A percentile compares a stretch with the other conserved stretches of the same genome.
phyloP scores from a whole-genome alignment of 2,797 vertebrate species.

The Spizella passerina region DNA sequence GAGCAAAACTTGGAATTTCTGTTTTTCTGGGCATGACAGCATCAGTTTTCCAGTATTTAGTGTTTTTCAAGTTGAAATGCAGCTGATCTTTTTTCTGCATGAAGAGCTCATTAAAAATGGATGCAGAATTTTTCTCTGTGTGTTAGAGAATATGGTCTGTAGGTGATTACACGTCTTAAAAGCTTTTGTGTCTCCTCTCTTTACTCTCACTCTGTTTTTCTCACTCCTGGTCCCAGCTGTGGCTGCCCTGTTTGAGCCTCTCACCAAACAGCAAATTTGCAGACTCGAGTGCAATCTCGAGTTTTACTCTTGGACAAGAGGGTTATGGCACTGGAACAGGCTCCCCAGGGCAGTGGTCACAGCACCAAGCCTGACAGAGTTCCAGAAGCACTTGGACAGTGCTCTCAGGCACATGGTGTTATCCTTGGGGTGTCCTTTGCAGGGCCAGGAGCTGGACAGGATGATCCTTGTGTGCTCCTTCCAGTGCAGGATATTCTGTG shows the following conservation, averaged over 20 bases:
- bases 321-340: neutral
- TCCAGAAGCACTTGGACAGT: neutral
- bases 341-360: neutral
- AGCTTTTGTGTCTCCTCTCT: neutral
- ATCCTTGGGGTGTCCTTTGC: neutral
- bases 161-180: neutral
- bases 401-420: neutral
- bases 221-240: neutral
- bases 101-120: neutral
- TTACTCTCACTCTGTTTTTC: neutral
- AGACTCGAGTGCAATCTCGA: neutral
- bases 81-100: neutral
- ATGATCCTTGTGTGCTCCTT: neutral
- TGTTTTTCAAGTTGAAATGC: neutral
- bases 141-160: neutral
- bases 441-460: neutral
- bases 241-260: neutral
- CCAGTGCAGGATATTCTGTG: neutral
- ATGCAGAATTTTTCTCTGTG: neutral
- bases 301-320: neutral
- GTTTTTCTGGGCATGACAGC: neutral
- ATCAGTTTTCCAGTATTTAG: neutral
- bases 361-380: neutral
- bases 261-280: neutral
- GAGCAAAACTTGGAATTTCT: neutral